Evolutionary conservation across 2,888 invertebrate genomes (phyloP).

Genomic region (Romanomermis culicivorax): DNA sequence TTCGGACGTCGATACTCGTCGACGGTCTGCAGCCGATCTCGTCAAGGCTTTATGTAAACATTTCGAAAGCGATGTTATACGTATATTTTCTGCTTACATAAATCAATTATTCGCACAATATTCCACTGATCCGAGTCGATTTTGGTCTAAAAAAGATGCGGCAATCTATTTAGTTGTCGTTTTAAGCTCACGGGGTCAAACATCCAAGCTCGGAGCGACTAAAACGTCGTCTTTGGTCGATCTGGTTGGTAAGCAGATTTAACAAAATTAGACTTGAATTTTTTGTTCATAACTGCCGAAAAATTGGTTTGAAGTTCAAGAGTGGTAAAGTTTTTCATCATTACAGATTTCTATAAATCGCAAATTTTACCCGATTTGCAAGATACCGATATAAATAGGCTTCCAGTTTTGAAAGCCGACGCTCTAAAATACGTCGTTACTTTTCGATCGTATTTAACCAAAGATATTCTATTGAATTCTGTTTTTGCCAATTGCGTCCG

Average conservation of each 20-base stretch:
- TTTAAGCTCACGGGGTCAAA: slow-evolving; percentile 65
- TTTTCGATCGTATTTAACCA: slow-evolving; percentile 68
- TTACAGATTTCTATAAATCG: slow-evolving; percentile 63
- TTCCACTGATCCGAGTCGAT: slow-evolving; percentile 45
- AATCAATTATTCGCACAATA: slow-evolving; percentile 37
- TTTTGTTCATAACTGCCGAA: too few relatives aligned
- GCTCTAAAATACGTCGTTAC: slow-evolving; percentile 88
- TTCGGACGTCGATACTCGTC: slow-evolving; percentile 70
- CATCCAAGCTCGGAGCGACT: slow-evolving; percentile 64
- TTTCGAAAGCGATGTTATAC: slow-evolving; percentile 49
- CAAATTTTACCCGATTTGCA: slow-evolving; percentile 69
- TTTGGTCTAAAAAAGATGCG: slow-evolving; percentile 87
- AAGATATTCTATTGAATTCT: slow-evolving; percentile 48
- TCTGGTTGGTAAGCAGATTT: not conserved
- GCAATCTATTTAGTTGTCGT: slow-evolving; percentile 89
- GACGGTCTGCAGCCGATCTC: slow-evolving; percentile 86
- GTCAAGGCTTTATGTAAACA: slow-evolving; percentile 69
- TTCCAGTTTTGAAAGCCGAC: slow-evolving; percentile 78
- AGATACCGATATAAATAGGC: slow-evolving; percentile 26
- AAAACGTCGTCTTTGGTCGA: slow-evolving; percentile 52
- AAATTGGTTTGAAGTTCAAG: too few relatives aligned
- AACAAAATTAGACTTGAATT: not conserved
- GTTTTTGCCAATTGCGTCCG: slow-evolving; percentile 51
- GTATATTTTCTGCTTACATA: slow-evolving; percentile 9
- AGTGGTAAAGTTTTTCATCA: too few relatives aligned